Conservation (phyloP, 1,140 invertebrate genomes). For the Acromyrmex echinatior region DNA sequence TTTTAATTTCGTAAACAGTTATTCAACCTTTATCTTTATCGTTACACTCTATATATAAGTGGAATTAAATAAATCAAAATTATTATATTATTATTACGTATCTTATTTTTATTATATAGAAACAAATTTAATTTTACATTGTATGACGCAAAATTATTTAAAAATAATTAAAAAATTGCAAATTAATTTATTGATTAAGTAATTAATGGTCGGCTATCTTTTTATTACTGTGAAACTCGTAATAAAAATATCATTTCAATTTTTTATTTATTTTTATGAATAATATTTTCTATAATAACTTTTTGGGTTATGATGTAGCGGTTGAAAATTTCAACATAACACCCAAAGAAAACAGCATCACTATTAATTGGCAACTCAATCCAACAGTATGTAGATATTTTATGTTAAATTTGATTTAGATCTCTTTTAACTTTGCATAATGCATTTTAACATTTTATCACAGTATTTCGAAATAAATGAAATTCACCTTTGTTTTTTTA, state of each 20-base stretch:
- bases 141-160: neutral
- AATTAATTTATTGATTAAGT: neutral
- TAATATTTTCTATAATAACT: neutral
- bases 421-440: neutral
- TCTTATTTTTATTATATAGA: neutral
- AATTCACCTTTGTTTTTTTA: neutral
- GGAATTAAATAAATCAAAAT: neutral
- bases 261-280: neutral
- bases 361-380: neutral
- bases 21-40: neutral
- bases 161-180: neutral
- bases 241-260: conserved; percentile 5
- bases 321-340: neutral
- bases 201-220: neutral
- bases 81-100: neutral
- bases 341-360: conserved; percentile 36
- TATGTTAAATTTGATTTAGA: neutral
- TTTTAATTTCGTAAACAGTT: neutral
- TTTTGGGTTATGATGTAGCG: neutral
- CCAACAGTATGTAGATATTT: conserved; percentile 9
- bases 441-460: neutral
- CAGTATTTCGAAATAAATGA: neutral
- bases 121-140: neutral
- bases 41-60: neutral
- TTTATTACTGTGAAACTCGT: neutral